Conservation (phyloP, 2,113 vertebrate genomes). For the Lepus americanus region DNA sequence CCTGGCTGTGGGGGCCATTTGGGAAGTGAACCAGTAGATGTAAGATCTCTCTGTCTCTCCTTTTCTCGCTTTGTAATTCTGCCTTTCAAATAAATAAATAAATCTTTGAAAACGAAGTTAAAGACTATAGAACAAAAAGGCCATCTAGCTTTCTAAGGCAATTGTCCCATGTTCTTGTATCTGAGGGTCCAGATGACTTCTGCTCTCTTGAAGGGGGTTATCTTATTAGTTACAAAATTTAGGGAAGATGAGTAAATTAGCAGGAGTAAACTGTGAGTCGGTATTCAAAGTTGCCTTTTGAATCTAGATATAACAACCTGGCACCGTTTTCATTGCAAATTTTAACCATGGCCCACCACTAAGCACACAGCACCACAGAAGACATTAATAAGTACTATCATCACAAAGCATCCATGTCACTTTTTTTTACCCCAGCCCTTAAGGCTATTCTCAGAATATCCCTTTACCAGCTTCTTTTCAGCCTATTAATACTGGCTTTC, state of each 20-base stretch:
- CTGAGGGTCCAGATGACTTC: not conserved
- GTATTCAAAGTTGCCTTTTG: slow-evolving; percentile 11
- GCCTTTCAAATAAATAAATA: too few relatives aligned
- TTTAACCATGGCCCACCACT: not conserved
- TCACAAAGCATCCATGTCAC: not conserved
- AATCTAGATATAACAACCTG: not conserved
- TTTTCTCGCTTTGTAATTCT: too few relatives aligned
- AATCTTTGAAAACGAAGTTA: not conserved
- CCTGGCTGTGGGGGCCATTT: too few relatives aligned
- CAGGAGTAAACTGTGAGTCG: not conserved
- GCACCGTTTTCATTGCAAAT: not conserved
- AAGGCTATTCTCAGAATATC: not conserved
- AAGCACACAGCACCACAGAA: not conserved
- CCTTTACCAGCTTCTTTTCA: not conserved
- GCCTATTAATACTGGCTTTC: not conserved
- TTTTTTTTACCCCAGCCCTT: not conserved
- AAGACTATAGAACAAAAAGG: not conserved
- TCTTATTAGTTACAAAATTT: slow-evolving; percentile 5
- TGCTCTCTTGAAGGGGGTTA: not conserved
- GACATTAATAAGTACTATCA: not conserved
- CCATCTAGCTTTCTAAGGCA: not conserved
- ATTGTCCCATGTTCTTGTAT: not conserved
- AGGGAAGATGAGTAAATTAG: not conserved
- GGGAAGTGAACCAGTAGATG: too few relatives aligned
- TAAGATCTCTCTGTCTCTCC: too few relatives aligned